A percentile compares a stretch with the other conserved stretches of the same genome.
phyloP scores from a whole-genome alignment of 2,888 invertebrate genomes.

The Caprella mutica region DNA sequence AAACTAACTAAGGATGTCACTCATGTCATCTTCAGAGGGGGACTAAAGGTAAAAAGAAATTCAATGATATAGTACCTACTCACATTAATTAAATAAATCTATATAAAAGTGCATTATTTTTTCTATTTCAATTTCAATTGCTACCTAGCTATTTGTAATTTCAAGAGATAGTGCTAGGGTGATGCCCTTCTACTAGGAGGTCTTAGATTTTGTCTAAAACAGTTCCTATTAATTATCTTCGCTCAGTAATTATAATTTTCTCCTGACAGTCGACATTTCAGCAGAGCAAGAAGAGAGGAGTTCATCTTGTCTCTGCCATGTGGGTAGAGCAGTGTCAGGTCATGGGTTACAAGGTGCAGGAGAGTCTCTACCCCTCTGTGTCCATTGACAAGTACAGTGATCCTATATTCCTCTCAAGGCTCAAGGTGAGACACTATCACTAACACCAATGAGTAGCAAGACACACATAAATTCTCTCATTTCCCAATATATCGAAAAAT shows the following conservation, averaged over 20 bases:
- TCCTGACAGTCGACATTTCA: slow-evolving; percentile 8
- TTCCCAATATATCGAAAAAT: too few relatives aligned
- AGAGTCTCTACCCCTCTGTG: slow-evolving; percentile 18
- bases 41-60: slow-evolving; percentile 15
- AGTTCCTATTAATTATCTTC: too few relatives aligned
- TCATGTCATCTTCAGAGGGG: slow-evolving; percentile 30
- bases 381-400: slow-evolving; percentile 15
- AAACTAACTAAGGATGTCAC: slow-evolving; percentile 18
- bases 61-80: too few relatives aligned
- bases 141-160: not conserved
- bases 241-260: not conserved
- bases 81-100: too few relatives aligned
- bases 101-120: too few relatives aligned
- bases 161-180: too few relatives aligned
- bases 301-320: slow-evolving; percentile 23
- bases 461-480: too few relatives aligned
- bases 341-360: slow-evolving; percentile 7
- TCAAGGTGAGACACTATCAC: slow-evolving; percentile 12
- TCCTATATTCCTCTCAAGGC: slow-evolving; percentile 1
- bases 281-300: slow-evolving; percentile 14
- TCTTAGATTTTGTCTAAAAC: too few relatives aligned
- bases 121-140: not conserved
- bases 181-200: too few relatives aligned
- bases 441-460: too few relatives aligned
- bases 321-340: slow-evolving; percentile 27